Evolutionary conservation across 2,113 vertebrate species (phyloP), one percentile per base, ranked within the genome.

Genomic region (Edolisoma coerulescens): DNA sequence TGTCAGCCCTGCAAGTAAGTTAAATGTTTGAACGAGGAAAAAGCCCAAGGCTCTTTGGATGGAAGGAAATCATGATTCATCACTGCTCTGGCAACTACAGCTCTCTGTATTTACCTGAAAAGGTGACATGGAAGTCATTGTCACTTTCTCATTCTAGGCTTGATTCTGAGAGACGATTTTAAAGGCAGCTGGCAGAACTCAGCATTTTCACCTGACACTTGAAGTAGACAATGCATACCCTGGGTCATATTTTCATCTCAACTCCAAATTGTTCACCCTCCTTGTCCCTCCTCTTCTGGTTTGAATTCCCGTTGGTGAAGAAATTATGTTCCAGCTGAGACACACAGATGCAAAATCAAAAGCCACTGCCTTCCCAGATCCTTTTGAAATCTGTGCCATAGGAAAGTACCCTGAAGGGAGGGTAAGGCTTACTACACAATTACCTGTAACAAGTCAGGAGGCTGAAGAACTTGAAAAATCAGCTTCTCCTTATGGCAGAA

Each of bases 1-100:
- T 97, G 96, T 96, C 96, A 96, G 82, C 83, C 23, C 64, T 90
- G 91, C 83, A 84, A 95, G 92, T 90, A 86, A 92, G 95, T 95
- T 95, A 94, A 94, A 96, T 68, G 87, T 95, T 85, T 90, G 95
- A 94, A 94, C 80, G 74, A 57, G 81, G 37, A 82, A 95, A 90
- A 93, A 86, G 28, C 75, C 70, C 60, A 89, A 64, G 91, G 75
- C 85, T 94, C 84, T 91, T 70, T 35, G 44, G 47, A 67, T 65
- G 39, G 37, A 73, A 81, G 89, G 49, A 87, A 95, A 61, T 64
- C 59, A 19, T 59, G 77, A 97, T 94, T 94, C 86, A 95, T 83
- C 81, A 67, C 75, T 63, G 52, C 27, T 76, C 78, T 63, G 50
- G 78, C 80, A 93, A 75, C 78, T 39, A 52, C 32, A 74, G 87